Evolutionary conservation across 2,113 vertebrate genomes (phyloP), one percentile per base, ranked within the genome.

Genomic region (Beaufortia kweichowensis): DNA sequence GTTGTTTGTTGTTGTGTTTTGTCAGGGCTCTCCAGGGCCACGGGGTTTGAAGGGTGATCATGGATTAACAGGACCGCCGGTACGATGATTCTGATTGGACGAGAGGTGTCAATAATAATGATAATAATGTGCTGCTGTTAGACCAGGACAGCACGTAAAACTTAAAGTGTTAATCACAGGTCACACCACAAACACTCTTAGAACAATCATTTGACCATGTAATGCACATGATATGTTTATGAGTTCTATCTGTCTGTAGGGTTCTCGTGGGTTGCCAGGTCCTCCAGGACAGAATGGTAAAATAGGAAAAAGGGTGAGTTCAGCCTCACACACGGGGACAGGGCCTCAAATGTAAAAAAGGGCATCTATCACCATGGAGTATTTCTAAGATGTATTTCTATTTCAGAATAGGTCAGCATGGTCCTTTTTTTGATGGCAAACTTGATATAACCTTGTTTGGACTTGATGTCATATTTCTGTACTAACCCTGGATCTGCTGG

Each of bases 41-140:
- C 82, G 91, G 56, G 97, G 97, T 4, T 78, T 97, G 75, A 99
- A 98, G 80, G 97, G 96, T 0, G 89, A 89, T 64, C 81, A 84
- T 1, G 97, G 96, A 79, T 94, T 96, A 2, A 79, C 88, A 85
- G 97, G 97, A 1, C 93, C 94, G 14, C 85, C 93, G 88, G 97
- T 98, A 86, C 14, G 72, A 21, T n/a, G 17, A 7, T 14, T 50
- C 48, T 50, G 48, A n/a, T 50, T 50, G 48, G 4, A 19, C 4
- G 48, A 46, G 43, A 46, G 12, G 14, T 46, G 43, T 46, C 15
- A 3, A 9, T 39, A 10, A 9, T 10, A 39, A 39, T 39, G 2
- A 10, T 39, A 10, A 39, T 39, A 10, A 39, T 39, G 35, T 39
- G n/a, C n/a, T n/a, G n/a, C n/a, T n/a, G n/a, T n/a, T n/a, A n/a